Percentiles rank a stretch among this genome's conserved stretches.
phyloP scores from a whole-genome alignment of 2,113 vertebrate genomes.

The Callipepla californica region DNA sequence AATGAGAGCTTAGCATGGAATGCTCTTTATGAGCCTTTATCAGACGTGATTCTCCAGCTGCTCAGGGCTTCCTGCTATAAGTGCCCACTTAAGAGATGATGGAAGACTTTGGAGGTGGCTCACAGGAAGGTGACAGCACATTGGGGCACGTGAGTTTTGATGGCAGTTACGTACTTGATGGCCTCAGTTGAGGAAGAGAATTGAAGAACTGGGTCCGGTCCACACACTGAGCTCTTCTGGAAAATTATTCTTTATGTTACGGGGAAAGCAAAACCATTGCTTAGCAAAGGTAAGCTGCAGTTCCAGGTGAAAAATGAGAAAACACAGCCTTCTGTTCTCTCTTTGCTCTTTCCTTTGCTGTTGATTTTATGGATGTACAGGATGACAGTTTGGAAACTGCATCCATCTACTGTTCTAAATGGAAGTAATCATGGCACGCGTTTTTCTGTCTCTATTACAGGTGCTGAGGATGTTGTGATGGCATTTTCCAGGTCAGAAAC shows the following conservation, averaged over 20 bases:
- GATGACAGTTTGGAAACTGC: neutral
- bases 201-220: neutral
- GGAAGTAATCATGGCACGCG: neutral
- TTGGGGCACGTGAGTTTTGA: neutral
- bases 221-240: neutral
- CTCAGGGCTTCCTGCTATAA: neutral
- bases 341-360: neutral
- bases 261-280: neutral
- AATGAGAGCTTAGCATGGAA: neutral
- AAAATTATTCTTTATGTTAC: neutral
- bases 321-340: neutral
- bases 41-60: neutral
- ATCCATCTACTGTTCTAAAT: neutral
- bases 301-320: neutral
- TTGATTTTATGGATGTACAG: neutral
- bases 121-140: neutral
- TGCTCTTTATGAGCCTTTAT: neutral
- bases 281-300: neutral
- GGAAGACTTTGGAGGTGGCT: neutral
- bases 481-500: conserved; percentile 98
- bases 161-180: neutral
- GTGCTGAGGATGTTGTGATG: conserved; percentile 99
- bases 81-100: neutral
- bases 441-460: conserved; percentile 73
- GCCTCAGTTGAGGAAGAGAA: neutral